phyloP scores from a whole-genome alignment of 2,888 invertebrate genomes.

The Antheraea yamamai region DNA sequence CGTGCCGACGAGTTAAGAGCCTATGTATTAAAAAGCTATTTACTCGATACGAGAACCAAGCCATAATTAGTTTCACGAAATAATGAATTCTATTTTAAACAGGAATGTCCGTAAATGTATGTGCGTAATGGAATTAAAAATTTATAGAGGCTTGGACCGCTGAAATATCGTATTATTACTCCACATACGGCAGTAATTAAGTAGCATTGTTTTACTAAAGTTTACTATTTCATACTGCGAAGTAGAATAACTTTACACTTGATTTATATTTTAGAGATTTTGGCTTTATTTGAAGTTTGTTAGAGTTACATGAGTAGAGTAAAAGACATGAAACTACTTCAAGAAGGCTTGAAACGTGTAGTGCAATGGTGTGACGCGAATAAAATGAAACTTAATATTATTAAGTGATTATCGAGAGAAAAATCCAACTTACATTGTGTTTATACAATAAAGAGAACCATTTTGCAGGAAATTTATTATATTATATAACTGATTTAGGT shows the following conservation, averaged over 20 bases:
- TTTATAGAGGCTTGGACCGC: neutral
- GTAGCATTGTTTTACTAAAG: neutral
- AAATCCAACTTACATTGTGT: too few species aligned
- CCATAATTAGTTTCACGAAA: constrained; percentile 12
- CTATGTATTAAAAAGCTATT: constrained; percentile 57
- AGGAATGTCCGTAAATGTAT: neutral
- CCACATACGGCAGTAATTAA: neutral
- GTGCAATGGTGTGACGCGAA: too few species aligned
- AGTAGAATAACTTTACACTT: neutral
- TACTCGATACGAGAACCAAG: constrained; percentile 29
- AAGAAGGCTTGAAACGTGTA: too few species aligned
- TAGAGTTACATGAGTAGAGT: too few species aligned
- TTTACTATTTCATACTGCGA: neutral
- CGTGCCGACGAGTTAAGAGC: constrained; percentile 44
- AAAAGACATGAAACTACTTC: too few species aligned
- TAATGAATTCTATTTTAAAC: constrained; percentile 9
- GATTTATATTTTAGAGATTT: neutral
- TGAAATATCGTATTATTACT: neutral
- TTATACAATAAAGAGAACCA: too few species aligned
- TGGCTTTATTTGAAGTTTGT: neutral
- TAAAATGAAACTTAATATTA: too few species aligned
- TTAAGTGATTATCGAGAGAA: too few species aligned
- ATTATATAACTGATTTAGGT: too few species aligned
- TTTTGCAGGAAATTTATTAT: too few species aligned
- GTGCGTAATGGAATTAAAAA: constrained; percentile 4